Conservation (phyloP, 2,113 vertebrate species). For the Macrotis lagotis region DNA sequence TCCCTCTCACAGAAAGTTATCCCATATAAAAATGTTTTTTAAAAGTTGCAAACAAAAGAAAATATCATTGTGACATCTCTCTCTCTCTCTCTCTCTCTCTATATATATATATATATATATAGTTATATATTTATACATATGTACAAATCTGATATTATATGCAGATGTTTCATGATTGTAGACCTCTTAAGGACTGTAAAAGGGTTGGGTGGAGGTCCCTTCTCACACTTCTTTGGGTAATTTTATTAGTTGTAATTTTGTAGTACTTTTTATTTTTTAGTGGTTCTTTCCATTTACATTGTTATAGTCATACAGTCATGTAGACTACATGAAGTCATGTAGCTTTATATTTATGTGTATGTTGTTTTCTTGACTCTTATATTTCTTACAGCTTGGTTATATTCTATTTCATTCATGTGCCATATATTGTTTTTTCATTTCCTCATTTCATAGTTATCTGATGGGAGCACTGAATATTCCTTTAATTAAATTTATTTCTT, state of each 20-base stretch:
- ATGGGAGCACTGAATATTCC: no score
- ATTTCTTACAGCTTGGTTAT: background rate
- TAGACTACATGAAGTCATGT: no score
- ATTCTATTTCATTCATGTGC: background rate
- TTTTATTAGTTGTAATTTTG: background rate
- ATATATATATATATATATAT: no score
- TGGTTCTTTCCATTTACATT: background rate
- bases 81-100: no score
- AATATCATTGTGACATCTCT: background rate
- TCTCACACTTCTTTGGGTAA: background rate
- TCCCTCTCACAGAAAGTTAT: background rate
- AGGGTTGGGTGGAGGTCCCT: background rate
- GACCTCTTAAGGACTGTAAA: background rate
- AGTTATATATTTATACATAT: no score
- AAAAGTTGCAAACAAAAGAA: background rate
- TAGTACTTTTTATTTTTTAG: background rate
- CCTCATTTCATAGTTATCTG: background rate
- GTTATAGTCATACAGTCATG: no score
- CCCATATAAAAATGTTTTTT: background rate
- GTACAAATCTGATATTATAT: background rate
- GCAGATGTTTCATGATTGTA: background rate
- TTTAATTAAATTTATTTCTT: no score
- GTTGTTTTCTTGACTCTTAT: background rate
- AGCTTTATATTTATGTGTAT: background rate
- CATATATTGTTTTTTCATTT: background rate